Conservation (phyloP, 2,797 vertebrate genomes). For the Dendrocincla fuliginosa region DNA sequence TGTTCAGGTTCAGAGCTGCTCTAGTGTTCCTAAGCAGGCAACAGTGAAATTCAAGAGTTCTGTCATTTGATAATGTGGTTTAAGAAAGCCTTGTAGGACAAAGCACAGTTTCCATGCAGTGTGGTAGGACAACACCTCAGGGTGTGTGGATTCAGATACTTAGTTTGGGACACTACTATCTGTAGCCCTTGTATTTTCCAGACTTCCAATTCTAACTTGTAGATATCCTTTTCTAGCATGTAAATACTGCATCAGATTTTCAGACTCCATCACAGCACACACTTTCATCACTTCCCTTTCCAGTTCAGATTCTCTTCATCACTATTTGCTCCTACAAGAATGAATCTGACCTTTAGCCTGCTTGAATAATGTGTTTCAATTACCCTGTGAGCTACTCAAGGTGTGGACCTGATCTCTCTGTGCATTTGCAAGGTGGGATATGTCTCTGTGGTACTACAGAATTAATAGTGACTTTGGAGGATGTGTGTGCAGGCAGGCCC, state of each 20-base stretch:
- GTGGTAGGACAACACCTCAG: background rate
- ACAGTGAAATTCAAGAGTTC: background rate
- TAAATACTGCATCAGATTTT: background rate
- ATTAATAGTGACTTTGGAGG: constrained; percentile 44
- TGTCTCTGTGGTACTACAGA: background rate
- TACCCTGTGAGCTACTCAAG: background rate
- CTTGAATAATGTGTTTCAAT: constrained; percentile 37
- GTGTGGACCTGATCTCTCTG: background rate
- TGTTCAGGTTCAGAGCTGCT: background rate
- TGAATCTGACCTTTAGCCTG: constrained; percentile 2
- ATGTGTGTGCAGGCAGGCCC: constrained; percentile 14
- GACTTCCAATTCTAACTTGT: background rate
- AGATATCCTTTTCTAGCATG: background rate
- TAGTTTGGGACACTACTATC: background rate
- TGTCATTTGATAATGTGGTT: background rate
- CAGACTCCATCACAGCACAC: background rate
- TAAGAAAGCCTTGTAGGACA: background rate
- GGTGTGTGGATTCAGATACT: background rate
- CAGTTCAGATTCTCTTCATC: background rate
- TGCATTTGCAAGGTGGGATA: background rate
- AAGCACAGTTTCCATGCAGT: background rate
- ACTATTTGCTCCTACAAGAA: background rate
- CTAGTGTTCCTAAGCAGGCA: background rate
- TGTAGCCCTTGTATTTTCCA: background rate
- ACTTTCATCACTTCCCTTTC: background rate